Evolutionary conservation across 1,140 invertebrate species (phyloP).

Genomic region (Leptopilina boulardi): DNA sequence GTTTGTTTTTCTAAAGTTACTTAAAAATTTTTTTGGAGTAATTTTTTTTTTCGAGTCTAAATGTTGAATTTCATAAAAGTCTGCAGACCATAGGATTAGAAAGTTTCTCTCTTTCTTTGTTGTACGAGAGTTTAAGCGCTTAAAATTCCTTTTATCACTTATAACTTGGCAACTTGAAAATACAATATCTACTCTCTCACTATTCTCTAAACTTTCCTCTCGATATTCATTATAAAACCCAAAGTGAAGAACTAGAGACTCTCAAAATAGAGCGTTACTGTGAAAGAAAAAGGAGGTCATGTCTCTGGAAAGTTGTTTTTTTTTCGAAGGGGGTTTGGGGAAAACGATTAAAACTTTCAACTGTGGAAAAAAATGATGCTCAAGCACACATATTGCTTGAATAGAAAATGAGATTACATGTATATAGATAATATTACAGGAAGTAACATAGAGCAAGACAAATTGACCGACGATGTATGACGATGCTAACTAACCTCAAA

Average conservation of each 20-base stretch:
- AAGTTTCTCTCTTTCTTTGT: background rate
- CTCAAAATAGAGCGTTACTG: background rate
- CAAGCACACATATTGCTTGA: background rate
- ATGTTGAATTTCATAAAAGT: background rate
- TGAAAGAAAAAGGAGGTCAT: background rate
- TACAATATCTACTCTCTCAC: slow-evolving; percentile 28
- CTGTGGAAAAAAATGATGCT: no score
- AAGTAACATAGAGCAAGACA: slow-evolving; percentile 17
- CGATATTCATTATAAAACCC: slow-evolving; percentile 28
- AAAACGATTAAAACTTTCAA: slow-evolving; percentile 26
- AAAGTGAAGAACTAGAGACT: slow-evolving; percentile 12
- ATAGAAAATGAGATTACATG: slow-evolving; percentile 4
- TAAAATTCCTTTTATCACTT: slow-evolving; percentile 29
- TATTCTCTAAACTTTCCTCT: background rate
- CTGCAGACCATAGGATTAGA: background rate
- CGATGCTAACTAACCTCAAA: slow-evolving; percentile 14
- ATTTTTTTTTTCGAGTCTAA: background rate
- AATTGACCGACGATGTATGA: slow-evolving; percentile 28
- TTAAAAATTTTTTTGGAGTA: no score
- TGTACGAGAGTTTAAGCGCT: background rate
- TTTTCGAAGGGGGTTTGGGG: no score
- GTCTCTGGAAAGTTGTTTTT: background rate
- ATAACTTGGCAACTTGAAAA: background rate
- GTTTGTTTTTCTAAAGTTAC: no score
- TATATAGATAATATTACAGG: background rate